Evolutionary conservation across 2,113 vertebrate genomes (phyloP).

Genomic region (Synodontis membranacea): DNA sequence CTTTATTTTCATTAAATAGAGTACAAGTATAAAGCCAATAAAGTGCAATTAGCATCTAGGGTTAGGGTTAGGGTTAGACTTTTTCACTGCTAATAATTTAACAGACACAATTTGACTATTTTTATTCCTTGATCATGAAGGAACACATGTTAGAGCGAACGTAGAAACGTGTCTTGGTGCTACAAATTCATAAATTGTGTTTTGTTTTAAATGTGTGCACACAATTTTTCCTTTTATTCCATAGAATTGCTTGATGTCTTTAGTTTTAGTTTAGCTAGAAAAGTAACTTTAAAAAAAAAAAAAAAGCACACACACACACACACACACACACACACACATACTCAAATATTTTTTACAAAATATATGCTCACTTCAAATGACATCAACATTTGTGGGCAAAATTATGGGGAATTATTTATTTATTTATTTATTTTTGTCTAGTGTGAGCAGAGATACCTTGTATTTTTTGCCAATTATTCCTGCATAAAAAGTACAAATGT

Average conservation of each 20-base stretch:
- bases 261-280: background rate
- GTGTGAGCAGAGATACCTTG: background rate
- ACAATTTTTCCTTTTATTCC: background rate
- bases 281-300: background rate
- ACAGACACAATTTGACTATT: no score
- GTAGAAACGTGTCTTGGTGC: background rate
- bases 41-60: background rate
- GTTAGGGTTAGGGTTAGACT: no score
- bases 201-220: background rate
- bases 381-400: background rate
- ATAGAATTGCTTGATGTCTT: background rate
- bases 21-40: background rate
- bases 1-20: no score
- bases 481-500: background rate
- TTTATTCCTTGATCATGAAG: no score
- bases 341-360: background rate
- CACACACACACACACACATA: no score
- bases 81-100: no score
- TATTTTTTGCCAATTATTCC: background rate
- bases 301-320: no score
- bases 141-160: background rate
- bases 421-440: no score
- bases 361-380: background rate
- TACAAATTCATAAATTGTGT: background rate
- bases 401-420: background rate